A percentile compares a stretch with the other conserved stretches of the same genome.
Evolutionary conservation across 2,113 vertebrate species (phyloP).

Genomic region (Orthochromis malagaraziensis): DNA sequence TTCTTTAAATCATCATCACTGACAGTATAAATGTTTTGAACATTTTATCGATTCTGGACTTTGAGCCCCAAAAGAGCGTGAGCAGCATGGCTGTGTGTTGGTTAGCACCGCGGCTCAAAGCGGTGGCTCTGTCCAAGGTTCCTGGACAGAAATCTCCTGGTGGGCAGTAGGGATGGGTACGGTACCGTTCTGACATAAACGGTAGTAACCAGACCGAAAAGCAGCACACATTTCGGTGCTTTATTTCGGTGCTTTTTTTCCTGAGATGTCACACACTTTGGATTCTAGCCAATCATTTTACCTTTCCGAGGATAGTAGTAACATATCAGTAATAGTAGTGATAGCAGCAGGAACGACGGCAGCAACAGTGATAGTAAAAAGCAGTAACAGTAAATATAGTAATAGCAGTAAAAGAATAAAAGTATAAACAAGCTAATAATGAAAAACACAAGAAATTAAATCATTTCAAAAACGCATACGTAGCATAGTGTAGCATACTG

Average conservation of each 20-base stretch:
- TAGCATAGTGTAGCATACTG: fast-evolving
- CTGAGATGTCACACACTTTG: neutral
- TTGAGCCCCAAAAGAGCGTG: neutral
- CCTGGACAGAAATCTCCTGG: neutral
- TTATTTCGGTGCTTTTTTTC: neutral
- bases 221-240: neutral
- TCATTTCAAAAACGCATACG: neutral
- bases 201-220: neutral
- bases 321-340: neutral
- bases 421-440: neutral
- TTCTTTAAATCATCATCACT: neutral
- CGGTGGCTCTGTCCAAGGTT: neutral
- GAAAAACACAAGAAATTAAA: neutral
- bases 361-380: neutral
- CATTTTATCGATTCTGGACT: neutral
- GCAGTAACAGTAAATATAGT: neutral
- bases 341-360: neutral
- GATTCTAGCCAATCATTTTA: neutral
- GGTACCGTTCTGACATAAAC: neutral
- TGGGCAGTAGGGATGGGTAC: neutral
- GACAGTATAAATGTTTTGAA: neutral
- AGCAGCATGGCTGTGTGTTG: neutral
- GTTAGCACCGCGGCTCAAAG: neutral
- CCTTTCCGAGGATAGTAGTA: fast-evolving
- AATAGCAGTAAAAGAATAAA: neutral